Percentiles rank a stretch among this genome's conserved stretches.
phyloP scores from a whole-genome alignment of 2,888 invertebrate genomes.

The Agrotis puta region DNA sequence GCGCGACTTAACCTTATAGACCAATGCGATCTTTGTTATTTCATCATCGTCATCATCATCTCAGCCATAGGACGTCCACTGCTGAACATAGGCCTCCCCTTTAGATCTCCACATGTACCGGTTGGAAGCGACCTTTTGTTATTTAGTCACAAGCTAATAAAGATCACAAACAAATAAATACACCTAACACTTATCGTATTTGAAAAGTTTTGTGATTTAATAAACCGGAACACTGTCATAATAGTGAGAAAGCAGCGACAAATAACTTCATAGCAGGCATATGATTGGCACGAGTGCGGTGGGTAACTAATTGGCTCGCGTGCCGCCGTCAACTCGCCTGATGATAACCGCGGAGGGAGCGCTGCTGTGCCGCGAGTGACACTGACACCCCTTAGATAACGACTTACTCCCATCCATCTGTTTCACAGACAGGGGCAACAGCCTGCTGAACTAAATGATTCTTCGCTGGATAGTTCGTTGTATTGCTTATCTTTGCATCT shows the following conservation, averaged over 20 bases:
- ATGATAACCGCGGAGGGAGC: constrained; percentile 77
- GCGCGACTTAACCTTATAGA: too few relatives aligned
- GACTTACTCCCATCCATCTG: constrained; percentile 70
- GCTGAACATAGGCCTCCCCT: too few relatives aligned
- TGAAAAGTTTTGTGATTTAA: constrained; percentile 39
- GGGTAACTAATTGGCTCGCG: constrained; percentile 90
- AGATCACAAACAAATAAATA: constrained; percentile 5
- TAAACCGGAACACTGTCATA: constrained; percentile 14
- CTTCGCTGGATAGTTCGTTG: constrained; percentile 2
- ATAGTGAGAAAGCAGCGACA: constrained; percentile 24
- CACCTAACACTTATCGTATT: not conserved
- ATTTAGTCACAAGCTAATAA: too few relatives aligned
- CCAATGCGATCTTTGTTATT: too few relatives aligned
- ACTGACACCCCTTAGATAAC: constrained; percentile 84
- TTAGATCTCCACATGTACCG: too few relatives aligned
- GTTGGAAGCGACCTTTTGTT: too few relatives aligned
- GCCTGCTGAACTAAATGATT: constrained; percentile 44
- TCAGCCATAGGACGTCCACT: too few relatives aligned
- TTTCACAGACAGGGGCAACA: constrained; percentile 35
- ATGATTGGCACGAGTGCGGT: constrained; percentile 69
- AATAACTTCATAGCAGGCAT: constrained; percentile 52
- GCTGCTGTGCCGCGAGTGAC: constrained; percentile 73
- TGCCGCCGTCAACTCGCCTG: constrained; percentile 89
- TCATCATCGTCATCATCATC: too few relatives aligned
- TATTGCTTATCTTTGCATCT: constrained; percentile 3